Evolutionary conservation across 2,888 invertebrate species (phyloP), one percentile per base, ranked within the genome.

Genomic region (Caenorhabditis sinica): DNA sequence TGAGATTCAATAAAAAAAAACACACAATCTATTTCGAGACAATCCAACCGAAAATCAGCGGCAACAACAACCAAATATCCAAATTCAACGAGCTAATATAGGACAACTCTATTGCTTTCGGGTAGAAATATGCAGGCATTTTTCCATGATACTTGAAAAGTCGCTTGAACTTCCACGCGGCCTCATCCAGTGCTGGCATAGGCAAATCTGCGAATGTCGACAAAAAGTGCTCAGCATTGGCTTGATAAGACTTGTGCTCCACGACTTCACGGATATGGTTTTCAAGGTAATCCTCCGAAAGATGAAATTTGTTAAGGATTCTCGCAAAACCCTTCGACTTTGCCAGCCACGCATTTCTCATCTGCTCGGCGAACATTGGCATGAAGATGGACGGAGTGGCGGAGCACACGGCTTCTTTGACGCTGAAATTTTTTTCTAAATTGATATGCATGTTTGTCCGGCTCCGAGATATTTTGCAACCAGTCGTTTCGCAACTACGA

Each of bases 331-430:
- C 84, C 45, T 84, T 84, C 49, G 71, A 63, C 33, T 82, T 82
- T 6, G 82, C 85, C 17, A 85, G 68, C 85, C 85, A 85, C 30
- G 81, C 82, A 33, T 85, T 85, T 43, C 85, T 82, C 81, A 82
- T 82, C 61, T 85, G 85, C 33, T 85, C 85, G 0, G 82, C 85
- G 49, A 85, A 85, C 85, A 85, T 85, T 69, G 85, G 85, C 85
- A 85, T 85, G 49, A 82, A 85, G 33, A 85, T 60, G 0, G 85
- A 81, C 0, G 85, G 85, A 9, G 77, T 82, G 0, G 81, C 82
- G 4, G 85, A 73, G 53, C 85, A 85, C 0, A 72, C 82, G 0
- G 85, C 85, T 65, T 85, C 85, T 71, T 82, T 85, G 20, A 82
- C 85, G 69, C 85, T 85, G 61, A 63, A 81, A 76, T 23, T 15